These are phyloP conservation scores for Parnassius mnemosyne DNA, from an alignment of 2,888 invertebrate species.

Conservation along the genomic window DNA sequence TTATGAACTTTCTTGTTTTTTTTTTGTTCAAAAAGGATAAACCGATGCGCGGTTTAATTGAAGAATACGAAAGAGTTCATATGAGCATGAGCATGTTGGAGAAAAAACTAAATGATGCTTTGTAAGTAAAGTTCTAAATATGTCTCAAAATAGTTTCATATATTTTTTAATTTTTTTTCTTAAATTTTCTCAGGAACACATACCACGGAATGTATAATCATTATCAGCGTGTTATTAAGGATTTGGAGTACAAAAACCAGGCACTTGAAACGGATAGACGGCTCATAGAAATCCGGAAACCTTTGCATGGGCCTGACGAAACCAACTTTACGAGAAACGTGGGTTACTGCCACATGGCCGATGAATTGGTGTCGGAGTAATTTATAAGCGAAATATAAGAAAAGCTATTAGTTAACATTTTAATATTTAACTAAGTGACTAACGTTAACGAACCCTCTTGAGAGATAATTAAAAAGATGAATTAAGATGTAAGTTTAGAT, in stretches of 20 bases:
- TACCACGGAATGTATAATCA: constrained; percentile 81
- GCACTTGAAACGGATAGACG: constrained; percentile 88
- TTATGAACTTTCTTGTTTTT: neutral
- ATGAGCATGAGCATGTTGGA: constrained; percentile 83
- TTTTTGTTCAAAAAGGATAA: constrained; percentile 77
- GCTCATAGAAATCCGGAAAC: constrained; percentile 85
- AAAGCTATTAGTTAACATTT: too few species aligned
- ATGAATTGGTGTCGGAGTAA: constrained; percentile 76
- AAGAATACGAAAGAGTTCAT: constrained; percentile 86
- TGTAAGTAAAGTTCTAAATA: constrained; percentile 65
- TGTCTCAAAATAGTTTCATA: neutral
- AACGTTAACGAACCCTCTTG: too few species aligned
- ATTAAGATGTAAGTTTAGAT: too few species aligned
- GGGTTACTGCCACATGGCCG: constrained; percentile 84
- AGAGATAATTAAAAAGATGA: too few species aligned
- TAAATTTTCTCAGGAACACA: constrained; percentile 69
- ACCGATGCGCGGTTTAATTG: constrained; percentile 85
- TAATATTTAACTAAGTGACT: too few species aligned
- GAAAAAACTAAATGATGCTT: constrained; percentile 85
- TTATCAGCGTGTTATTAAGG: constrained; percentile 81
- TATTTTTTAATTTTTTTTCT: neutral
- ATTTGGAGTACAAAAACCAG: constrained; percentile 88
- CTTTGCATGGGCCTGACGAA: constrained; percentile 73
- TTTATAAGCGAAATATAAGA: neutral
- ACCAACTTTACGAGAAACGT: constrained; percentile 87